Conservation (phyloP, 2,797 vertebrate species). For the Meda fulgida region DNA sequence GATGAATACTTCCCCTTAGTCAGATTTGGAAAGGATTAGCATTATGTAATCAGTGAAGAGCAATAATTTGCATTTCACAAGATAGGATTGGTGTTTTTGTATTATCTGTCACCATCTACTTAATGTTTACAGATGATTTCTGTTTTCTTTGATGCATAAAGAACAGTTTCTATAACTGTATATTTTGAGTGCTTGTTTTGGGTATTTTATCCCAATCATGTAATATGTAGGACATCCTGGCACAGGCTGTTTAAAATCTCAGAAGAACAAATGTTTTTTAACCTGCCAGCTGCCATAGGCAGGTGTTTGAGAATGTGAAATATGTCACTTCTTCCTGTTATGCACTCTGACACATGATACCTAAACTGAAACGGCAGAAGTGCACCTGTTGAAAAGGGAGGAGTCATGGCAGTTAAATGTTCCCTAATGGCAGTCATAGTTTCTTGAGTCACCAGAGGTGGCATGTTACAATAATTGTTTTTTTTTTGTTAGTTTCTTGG, state of each 20-base stretch:
- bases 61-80: slow-evolving; percentile 14
- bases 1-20: neutral
- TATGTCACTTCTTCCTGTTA: slow-evolving; percentile 2
- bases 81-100: neutral
- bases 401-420: neutral
- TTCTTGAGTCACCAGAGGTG: slow-evolving; percentile 7
- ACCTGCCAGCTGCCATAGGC: slow-evolving; percentile 6
- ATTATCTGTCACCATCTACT: neutral
- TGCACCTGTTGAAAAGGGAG: slow-evolving; percentile 7
- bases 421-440: neutral
- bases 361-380: slow-evolving; percentile 8
- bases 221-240: neutral
- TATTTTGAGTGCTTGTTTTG: neutral
- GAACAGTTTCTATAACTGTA: neutral
- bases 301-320: slow-evolving; percentile 1
- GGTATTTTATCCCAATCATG: neutral
- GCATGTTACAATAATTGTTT: neutral
- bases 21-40: neutral
- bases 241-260: neutral
- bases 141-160: neutral
- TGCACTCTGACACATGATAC: neutral
- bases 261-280: neutral
- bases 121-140: neutral
- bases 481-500: neutral
- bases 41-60: neutral